Conservation (phyloP, 2,113 vertebrate genomes). For the Chaetops frenatus region DNA sequence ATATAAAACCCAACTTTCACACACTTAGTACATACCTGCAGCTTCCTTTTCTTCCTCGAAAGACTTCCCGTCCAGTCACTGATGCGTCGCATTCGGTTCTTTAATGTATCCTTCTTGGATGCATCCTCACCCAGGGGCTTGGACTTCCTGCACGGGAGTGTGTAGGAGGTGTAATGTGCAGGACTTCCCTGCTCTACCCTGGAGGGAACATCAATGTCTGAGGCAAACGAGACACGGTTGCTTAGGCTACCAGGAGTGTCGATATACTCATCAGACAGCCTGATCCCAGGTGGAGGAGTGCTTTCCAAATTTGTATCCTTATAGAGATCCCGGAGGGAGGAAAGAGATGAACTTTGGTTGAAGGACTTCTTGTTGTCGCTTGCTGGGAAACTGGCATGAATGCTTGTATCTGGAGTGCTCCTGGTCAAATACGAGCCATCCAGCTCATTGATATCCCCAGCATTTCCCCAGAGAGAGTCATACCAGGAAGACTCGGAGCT, state of each 20-base stretch:
- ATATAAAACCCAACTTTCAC: background rate
- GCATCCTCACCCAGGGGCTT: slow-evolving; percentile 69
- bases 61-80: slow-evolving; percentile 97
- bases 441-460: slow-evolving; percentile 75
- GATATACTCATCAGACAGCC: slow-evolving; percentile 71
- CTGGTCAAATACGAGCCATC: slow-evolving; percentile 71
- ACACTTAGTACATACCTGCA: slow-evolving; percentile 74
- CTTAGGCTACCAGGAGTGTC: slow-evolving; percentile 60
- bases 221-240: slow-evolving; percentile 84
- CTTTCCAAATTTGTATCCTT: slow-evolving; percentile 73
- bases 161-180: slow-evolving; percentile 85
- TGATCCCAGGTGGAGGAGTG: slow-evolving; percentile 69
- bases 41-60: slow-evolving; percentile 88
- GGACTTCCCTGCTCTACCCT: slow-evolving; percentile 76
- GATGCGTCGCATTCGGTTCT: slow-evolving; percentile 86
- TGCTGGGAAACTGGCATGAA: slow-evolving; percentile 56
- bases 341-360: slow-evolving; percentile 77
- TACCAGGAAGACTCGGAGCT: slow-evolving; percentile 96
- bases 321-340: slow-evolving; percentile 81
- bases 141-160: slow-evolving; percentile 86
- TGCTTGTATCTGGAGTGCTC: slow-evolving; percentile 66
- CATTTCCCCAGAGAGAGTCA: slow-evolving; percentile 88
- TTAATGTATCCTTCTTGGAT: slow-evolving; percentile 83
- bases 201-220: slow-evolving; percentile 80
- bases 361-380: slow-evolving; percentile 69